phyloP scores from a whole-genome alignment of 2,797 vertebrate species.

The Anisognathus igniventris region DNA sequence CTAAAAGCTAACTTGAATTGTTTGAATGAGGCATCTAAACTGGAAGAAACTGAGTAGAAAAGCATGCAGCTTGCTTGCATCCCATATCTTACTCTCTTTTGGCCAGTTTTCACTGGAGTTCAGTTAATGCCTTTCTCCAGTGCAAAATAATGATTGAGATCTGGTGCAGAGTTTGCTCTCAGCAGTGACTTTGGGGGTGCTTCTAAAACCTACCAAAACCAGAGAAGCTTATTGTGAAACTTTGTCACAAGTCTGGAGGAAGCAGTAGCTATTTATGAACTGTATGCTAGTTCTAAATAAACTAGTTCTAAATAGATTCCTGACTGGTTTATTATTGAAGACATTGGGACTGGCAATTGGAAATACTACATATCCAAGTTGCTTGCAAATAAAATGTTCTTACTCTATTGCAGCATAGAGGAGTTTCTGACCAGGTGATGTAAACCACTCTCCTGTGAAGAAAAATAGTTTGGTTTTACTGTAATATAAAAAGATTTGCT shows the following conservation, averaged over 20 bases:
- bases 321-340: slow-evolving; percentile 4
- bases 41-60: neutral
- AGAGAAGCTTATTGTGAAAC: neutral
- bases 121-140: neutral
- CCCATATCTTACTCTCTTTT: neutral
- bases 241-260: neutral
- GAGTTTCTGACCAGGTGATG: neutral
- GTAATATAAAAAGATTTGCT: neutral
- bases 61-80: neutral
- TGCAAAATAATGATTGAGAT: neutral
- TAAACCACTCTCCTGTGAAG: neutral
- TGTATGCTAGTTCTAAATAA: slow-evolving; percentile 21
- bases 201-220: neutral
- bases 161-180: neutral
- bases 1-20: neutral
- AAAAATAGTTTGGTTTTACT: neutral
- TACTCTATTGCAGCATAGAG: neutral
- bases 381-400: neutral
- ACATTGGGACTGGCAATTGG: neutral
- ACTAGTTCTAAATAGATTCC: slow-evolving; percentile 3
- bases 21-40: neutral
- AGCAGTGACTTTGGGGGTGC: neutral
- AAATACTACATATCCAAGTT: neutral
- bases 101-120: neutral
- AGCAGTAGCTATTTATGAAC: neutral